Base-by-base conservation (phyloP, 1,140 invertebrate species). In the Geopemphigus sp. region DNA sequence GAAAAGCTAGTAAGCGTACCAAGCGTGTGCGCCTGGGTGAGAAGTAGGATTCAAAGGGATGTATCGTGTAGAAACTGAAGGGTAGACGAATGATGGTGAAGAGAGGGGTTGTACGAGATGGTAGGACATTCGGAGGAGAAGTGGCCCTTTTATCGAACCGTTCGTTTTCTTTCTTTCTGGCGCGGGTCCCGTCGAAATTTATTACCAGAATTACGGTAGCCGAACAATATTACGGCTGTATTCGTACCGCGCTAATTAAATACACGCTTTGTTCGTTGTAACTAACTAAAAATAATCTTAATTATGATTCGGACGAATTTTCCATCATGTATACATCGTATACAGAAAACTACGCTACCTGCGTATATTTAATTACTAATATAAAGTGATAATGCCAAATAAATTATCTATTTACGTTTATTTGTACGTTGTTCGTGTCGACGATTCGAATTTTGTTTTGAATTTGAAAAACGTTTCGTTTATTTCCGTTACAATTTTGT, bases 81-180 rank as follows among this genome's bases (percentile, higher is more conserved):
- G 56, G 29, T 47, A 47, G 22, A 57, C n/a, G 32, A 59, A n/a
- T 17, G 8, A 11, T 17, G 56, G 3, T 45, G 53, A 15, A 32
- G 12, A 56, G 53, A 15, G 56, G 12, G 73, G 53, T 22, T 24
- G 12, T 39, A 56, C 29, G 45, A 57, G n/a, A 57, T 1, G 22
- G 11, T 24, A 50, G 32, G 73, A 76, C 8, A 59, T 8, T 39
- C 54, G 26, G n/a, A 19, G 53, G 56, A 45, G 56, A 59, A 57
- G 22, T 56, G 17, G 54, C 56, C 53, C 73, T 57, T 76, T 76
- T 76, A 76, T 76, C 73, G 73, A 76, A 59, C 73, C 73, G 73
- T 76, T 76, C 29, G 73, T 45, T 59, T 76, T 76, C 54, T 76
- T 29, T 45, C 53, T 57, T 73, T 39, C 32, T 26, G 5, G 26